Percentiles rank a stretch among this genome's conserved stretches.
These are phyloP conservation scores for Drosophila fungiperda DNA, from an alignment of 2,888 invertebrate species.

Conservation along the genomic window DNA sequence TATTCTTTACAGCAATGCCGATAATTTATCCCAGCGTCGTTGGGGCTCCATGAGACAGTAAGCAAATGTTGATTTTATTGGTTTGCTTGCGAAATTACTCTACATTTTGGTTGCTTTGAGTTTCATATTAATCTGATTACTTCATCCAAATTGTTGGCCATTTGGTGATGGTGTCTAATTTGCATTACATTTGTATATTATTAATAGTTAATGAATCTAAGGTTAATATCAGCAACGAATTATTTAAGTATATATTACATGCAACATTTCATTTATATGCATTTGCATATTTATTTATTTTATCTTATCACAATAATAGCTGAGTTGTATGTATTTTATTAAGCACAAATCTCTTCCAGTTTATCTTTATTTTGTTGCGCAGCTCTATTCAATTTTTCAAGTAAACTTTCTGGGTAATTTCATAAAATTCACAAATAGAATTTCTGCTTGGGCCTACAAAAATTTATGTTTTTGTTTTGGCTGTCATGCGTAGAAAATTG, in stretches of 20 bases:
- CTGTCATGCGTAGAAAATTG: slow-evolving; percentile 7
- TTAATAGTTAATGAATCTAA: not conserved
- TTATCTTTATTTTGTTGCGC: slow-evolving; percentile 13
- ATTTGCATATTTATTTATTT: not conserved
- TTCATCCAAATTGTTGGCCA: slow-evolving; percentile 34
- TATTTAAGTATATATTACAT: slow-evolving; percentile 3
- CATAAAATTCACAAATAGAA: slow-evolving; percentile 39
- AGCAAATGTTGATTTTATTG: slow-evolving; percentile 71
- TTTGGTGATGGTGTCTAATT: slow-evolving; percentile 51
- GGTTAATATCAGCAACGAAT: slow-evolving; percentile 11
- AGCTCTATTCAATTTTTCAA: slow-evolving; percentile 18
- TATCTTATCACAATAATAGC: not conserved
- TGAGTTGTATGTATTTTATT: not conserved
- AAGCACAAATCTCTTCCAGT: slow-evolving; percentile 6
- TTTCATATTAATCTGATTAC: slow-evolving; percentile 24
- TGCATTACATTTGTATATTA: slow-evolving; percentile 11
- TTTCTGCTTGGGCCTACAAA: slow-evolving; percentile 21
- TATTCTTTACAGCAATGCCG: slow-evolving; percentile 86
- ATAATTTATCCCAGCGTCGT: slow-evolving; percentile 87
- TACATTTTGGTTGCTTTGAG: slow-evolving; percentile 29
- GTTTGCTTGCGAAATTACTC: slow-evolving; percentile 20
- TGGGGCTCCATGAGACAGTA: slow-evolving; percentile 89
- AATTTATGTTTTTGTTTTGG: slow-evolving; percentile 46
- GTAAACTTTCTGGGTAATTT: slow-evolving; percentile 24
- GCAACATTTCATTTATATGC: not conserved